phyloP scores from a whole-genome alignment of 2,888 invertebrate species.

The Hyppa rectilinea region DNA sequence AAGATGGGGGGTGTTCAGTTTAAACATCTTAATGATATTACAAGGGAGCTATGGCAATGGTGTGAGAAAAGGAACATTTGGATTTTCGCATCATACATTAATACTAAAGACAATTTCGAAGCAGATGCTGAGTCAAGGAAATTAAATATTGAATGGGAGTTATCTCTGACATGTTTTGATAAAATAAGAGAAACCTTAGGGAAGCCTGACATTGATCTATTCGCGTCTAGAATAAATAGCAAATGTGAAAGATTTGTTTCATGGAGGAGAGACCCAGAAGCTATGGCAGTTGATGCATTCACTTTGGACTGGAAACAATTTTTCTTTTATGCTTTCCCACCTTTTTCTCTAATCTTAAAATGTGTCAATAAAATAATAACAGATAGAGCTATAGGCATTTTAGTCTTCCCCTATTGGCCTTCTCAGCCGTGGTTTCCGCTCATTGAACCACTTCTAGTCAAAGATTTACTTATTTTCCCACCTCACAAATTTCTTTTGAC shows the following conservation, averaged over 20 bases:
- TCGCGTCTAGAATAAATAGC: slow-evolving; percentile 1
- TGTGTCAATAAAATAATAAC: not conserved
- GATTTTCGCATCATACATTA: not conserved
- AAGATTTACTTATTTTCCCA: not conserved
- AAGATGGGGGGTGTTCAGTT: not conserved
- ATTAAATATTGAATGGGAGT: not conserved
- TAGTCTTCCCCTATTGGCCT: slow-evolving; percentile 8
- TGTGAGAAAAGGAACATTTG: not conserved
- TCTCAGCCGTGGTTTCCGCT: slow-evolving; percentile 1
- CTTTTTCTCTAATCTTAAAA: not conserved
- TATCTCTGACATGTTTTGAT: not conserved
- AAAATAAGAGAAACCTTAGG: not conserved
- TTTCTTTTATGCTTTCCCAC: no score
- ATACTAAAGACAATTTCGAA: not conserved
- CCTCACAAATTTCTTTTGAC: slow-evolving; percentile 1
- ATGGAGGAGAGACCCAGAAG: slow-evolving; percentile 5
- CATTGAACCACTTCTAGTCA: not conserved
- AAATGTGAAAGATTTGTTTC: slow-evolving; percentile 6
- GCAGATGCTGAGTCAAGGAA: not conserved
- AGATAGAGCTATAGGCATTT: not conserved
- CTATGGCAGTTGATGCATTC: not conserved
- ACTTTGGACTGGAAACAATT: not conserved
- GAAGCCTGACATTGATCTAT: not conserved
- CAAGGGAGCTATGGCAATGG: not conserved
- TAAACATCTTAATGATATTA: not conserved